These are phyloP conservation scores for Esox niger DNA, from an alignment of 2,113 vertebrate genomes.

Conservation along the genomic window DNA sequence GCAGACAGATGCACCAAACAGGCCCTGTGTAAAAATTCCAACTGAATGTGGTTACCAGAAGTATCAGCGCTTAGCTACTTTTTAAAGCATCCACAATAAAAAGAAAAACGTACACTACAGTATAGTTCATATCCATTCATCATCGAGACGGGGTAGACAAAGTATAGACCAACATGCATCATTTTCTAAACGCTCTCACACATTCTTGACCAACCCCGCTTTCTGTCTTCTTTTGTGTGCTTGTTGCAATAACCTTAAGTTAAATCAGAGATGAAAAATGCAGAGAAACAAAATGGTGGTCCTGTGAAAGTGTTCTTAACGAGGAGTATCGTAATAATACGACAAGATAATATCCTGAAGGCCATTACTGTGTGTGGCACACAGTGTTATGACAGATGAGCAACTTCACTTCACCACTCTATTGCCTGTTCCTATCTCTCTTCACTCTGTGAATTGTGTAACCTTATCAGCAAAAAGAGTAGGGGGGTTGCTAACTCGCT, in stretches of 20 bases:
- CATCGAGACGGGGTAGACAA: conserved; percentile 30
- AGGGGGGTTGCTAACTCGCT: too few relatives aligned
- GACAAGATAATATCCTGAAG: conserved; percentile 31
- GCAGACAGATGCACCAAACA: too few relatives aligned
- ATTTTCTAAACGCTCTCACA: conserved; percentile 50
- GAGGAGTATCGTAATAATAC: conserved; percentile 15
- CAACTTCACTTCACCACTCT: background rate
- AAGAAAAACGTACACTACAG: too few relatives aligned
- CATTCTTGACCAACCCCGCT: conserved; percentile 52
- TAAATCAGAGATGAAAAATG: conserved; percentile 45
- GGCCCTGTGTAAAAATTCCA: too few relatives aligned
- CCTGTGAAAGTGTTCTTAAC: conserved; percentile 45
- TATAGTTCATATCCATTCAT: conserved; percentile 27
- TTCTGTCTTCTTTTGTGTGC: conserved; percentile 21
- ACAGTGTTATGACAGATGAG: conserved; percentile 14
- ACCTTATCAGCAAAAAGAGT: conserved; percentile 19
- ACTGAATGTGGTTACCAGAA: too few relatives aligned
- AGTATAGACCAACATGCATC: conserved; percentile 48
- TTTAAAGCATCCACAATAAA: too few relatives aligned
- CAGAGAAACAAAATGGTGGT: conserved; percentile 23
- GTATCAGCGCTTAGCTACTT: too few relatives aligned
- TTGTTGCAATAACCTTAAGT: conserved; percentile 47
- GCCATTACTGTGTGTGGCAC: conserved; percentile 38
- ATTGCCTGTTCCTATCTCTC: conserved; percentile 21
- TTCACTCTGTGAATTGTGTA: conserved; percentile 10